phyloP scores from a whole-genome alignment of 2,113 vertebrate genomes.

The Micromys minutus region DNA sequence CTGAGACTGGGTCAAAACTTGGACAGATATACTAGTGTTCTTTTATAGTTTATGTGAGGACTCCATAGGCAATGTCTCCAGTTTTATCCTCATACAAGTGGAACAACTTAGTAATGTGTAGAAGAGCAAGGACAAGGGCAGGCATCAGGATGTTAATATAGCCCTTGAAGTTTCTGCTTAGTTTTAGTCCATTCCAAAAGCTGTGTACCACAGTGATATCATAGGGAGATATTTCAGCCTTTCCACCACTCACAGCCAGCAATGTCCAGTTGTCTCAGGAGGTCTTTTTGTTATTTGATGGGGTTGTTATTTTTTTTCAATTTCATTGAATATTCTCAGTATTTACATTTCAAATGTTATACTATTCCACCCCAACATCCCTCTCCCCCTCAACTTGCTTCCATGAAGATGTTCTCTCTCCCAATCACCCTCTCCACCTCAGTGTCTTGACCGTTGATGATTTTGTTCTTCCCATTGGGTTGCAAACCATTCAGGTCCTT shows the following conservation, averaged over 20 bases:
- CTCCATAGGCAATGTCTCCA: neutral
- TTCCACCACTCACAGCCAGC: neutral
- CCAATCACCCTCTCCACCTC: too few relatives aligned
- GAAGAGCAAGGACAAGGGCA: neutral
- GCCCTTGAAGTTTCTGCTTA: neutral
- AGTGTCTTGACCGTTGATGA: too few relatives aligned
- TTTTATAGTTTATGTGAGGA: neutral
- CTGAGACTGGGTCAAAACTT: neutral
- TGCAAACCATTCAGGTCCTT: too few relatives aligned
- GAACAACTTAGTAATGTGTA: neutral
- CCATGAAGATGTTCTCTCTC: too few relatives aligned
- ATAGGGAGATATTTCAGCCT: neutral
- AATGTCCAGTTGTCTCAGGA: too few relatives aligned
- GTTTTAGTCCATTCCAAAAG: neutral
- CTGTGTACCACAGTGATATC: neutral
- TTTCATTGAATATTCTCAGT: too few relatives aligned
- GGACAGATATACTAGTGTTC: neutral
- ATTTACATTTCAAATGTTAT: too few relatives aligned
- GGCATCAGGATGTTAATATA: neutral
- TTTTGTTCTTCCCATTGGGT: too few relatives aligned
- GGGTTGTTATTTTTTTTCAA: too few relatives aligned
- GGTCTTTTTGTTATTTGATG: too few relatives aligned
- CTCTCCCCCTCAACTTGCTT: too few relatives aligned
- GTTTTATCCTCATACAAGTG: neutral
- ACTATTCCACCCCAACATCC: too few relatives aligned